phyloP scores from a whole-genome alignment of 1,140 invertebrate genomes.

The Manduca sexta region DNA sequence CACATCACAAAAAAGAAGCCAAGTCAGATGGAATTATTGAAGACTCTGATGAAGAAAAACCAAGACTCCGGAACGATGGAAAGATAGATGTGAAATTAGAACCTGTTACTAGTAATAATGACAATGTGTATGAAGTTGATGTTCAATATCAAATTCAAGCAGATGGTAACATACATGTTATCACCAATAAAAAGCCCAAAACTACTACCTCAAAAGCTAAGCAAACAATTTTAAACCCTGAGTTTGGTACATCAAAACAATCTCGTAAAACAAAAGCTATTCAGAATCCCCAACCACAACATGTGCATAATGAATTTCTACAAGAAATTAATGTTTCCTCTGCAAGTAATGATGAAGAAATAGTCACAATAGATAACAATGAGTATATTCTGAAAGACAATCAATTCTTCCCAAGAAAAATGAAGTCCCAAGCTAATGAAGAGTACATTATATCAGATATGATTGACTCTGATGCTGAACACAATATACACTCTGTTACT shows the following conservation, averaged over 20 bases:
- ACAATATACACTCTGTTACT: slow-evolving; percentile 16
- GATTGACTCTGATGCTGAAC: slow-evolving; percentile 25
- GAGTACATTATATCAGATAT: slow-evolving; percentile 40
- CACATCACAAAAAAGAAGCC: slow-evolving; percentile 76
- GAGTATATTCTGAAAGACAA: slow-evolving; percentile 69
- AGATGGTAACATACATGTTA: slow-evolving; percentile 69
- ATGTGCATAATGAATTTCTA: neutral
- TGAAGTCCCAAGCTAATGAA: slow-evolving; percentile 21
- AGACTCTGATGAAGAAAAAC: slow-evolving; percentile 74
- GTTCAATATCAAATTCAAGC: slow-evolving; percentile 54
- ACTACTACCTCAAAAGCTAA: slow-evolving; percentile 36
- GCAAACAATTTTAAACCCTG: slow-evolving; percentile 54
- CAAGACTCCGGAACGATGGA: slow-evolving; percentile 23
- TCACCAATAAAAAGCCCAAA: slow-evolving; percentile 64
- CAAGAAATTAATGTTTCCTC: slow-evolving; percentile 8
- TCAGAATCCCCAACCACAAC: slow-evolving; percentile 8
- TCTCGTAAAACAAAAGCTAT: slow-evolving; percentile 10
- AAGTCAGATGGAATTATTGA: slow-evolving; percentile 77
- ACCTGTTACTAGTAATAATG: slow-evolving; percentile 39
- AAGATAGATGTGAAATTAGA: slow-evolving; percentile 45
- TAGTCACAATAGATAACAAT: slow-evolving; percentile 73
- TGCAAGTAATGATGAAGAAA: slow-evolving; percentile 62
- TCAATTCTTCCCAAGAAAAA: slow-evolving; percentile 44
- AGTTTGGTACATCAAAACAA: slow-evolving; percentile 21
- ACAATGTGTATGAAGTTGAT: slow-evolving; percentile 47